These are phyloP conservation scores for Temnothorax nylanderi DNA, from an alignment of 1,140 invertebrate species.

Conservation along the genomic window DNA sequence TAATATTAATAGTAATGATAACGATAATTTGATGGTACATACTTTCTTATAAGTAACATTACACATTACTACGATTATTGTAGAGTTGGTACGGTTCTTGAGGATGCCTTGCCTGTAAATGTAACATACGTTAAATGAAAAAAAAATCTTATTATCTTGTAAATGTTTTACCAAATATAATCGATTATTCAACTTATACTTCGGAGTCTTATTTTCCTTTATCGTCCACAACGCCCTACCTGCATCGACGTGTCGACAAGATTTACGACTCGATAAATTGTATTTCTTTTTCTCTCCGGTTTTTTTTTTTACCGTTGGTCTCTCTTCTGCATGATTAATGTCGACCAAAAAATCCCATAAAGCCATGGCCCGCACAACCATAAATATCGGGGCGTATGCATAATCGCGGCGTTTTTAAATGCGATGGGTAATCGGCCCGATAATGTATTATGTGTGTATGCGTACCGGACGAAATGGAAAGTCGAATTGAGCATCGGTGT, in stretches of 20 bases:
- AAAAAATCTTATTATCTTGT: conserved; percentile 85
- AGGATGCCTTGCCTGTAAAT: conserved; percentile 86
- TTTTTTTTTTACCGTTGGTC: neutral
- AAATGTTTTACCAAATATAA: conserved; percentile 87
- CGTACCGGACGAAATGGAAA: conserved; percentile 72
- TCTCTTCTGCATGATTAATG: conserved; percentile 48
- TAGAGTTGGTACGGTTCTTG: conserved; percentile 85
- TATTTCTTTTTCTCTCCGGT: neutral
- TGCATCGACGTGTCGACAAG: neutral
- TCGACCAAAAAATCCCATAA: conserved; percentile 15
- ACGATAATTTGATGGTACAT: conserved; percentile 85
- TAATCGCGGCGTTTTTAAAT: conserved; percentile 65
- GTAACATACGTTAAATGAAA: conserved; percentile 83
- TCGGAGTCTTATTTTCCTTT: neutral
- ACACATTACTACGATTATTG: conserved; percentile 82
- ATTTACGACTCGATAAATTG: conserved; percentile 5
- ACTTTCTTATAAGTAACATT: conserved; percentile 84
- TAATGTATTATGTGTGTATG: conserved; percentile 63
- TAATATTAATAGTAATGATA: conserved; percentile 82
- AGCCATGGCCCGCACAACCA: neutral
- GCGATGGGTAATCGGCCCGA: conserved; percentile 51
- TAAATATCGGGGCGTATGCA: conserved; percentile 61
- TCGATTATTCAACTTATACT: conserved; percentile 84
- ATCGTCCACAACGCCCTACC: conserved; percentile 1
- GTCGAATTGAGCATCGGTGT: conserved; percentile 61